Conservation (phyloP, 2,113 vertebrate genomes). For the Grammomys dolichurus region DNA sequence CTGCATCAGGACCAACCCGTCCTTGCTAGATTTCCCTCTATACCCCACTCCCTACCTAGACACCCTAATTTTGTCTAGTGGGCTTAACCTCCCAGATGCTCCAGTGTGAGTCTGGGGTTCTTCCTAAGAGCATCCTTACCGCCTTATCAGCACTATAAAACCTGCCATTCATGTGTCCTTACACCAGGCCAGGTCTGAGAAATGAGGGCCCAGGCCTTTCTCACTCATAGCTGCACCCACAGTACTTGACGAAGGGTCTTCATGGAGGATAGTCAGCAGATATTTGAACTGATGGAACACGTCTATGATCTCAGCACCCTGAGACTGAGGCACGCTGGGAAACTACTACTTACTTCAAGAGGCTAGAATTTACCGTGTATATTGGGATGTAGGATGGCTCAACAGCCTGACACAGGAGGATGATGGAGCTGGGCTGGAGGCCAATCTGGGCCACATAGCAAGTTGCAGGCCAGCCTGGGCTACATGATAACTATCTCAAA, state of each 20-base stretch:
- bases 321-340: background rate
- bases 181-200: background rate
- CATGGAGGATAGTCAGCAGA: background rate
- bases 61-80: background rate
- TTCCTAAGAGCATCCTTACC: background rate
- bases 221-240: background rate
- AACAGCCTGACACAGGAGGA: background rate
- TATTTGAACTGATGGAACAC: background rate
- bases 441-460: background rate
- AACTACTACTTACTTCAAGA: background rate
- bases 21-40: background rate
- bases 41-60: background rate
- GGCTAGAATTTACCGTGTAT: background rate
- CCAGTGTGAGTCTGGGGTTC: background rate
- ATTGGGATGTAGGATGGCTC: background rate
- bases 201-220: background rate
- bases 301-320: background rate
- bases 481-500: background rate
- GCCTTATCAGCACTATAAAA: background rate
- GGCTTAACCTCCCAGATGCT: background rate
- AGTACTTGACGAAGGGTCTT: background rate
- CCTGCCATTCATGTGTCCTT: background rate
- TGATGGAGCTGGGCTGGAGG: background rate
- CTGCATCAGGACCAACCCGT: background rate
- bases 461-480: background rate